A percentile compares a stretch with the other conserved stretches of the same genome.
Conservation (phyloP, 2,113 vertebrate species). For the Morone chrysops region DNA sequence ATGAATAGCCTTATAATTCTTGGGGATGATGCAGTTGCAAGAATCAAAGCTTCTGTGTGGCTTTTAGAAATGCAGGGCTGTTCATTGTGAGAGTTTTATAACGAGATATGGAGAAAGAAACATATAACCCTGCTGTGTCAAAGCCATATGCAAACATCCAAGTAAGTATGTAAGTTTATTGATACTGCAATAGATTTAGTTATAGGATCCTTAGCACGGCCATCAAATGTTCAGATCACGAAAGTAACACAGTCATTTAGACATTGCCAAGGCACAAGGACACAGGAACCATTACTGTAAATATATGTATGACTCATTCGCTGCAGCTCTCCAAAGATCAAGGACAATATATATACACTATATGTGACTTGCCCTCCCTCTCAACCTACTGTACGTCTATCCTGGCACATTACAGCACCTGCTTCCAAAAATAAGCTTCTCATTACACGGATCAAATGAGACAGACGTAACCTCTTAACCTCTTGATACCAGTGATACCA, state of each 20-base stretch:
- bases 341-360: conserved; percentile 12
- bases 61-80: neutral
- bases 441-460: conserved; percentile 48
- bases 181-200: neutral
- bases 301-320: conserved; percentile 34
- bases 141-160: neutral
- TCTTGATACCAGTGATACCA: conserved; percentile 4
- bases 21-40: neutral
- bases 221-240: neutral
- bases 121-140: neutral
- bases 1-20: neutral
- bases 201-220: conserved; percentile 1
- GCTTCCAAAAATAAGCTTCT: conserved; percentile 30
- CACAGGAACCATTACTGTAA: conserved; percentile 1
- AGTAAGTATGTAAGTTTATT: neutral
- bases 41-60: neutral
- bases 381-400: neutral
- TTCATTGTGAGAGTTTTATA: neutral
- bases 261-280: conserved; percentile 21
- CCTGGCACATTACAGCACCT: neutral
- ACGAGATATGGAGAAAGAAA: neutral
- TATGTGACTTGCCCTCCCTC: neutral
- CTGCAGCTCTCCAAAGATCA: conserved; percentile 9
- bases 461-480: conserved; percentile 34
- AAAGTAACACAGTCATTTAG: neutral